Conservation (phyloP, 2,797 vertebrate genomes). For the Enteromius fasciolatus region DNA sequence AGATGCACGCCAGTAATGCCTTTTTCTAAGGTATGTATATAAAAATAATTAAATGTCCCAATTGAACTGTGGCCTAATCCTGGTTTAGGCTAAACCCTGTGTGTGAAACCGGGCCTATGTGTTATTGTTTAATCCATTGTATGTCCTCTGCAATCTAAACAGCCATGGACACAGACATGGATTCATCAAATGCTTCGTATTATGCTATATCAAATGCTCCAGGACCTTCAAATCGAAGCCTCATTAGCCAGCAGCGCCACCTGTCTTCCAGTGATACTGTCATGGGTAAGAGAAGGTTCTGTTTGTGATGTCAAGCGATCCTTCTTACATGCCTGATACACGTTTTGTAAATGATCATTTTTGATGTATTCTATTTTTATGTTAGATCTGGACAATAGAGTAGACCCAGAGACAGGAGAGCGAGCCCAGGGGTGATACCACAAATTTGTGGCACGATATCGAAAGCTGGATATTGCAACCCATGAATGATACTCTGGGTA, state of each 20-base stretch:
- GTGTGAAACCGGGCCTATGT: too few species aligned
- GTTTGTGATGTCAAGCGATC: background rate
- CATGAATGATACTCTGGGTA: background rate
- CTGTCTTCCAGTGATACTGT: slow-evolving; percentile 28
- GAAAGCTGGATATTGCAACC: background rate
- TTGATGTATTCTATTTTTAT: background rate
- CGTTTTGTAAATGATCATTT: background rate
- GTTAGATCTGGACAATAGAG: slow-evolving; percentile 60
- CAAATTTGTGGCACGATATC: background rate
- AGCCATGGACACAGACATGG: slow-evolving; percentile 58
- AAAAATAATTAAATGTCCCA: too few species aligned
- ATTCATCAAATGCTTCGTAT: background rate
- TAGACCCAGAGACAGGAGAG: slow-evolving; percentile 73
- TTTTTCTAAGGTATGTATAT: too few species aligned
- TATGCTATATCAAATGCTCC: background rate
- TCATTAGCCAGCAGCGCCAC: slow-evolving; percentile 23
- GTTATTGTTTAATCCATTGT: background rate
- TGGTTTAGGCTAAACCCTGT: too few species aligned
- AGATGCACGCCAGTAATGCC: too few species aligned
- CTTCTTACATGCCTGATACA: background rate
- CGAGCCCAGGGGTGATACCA: slow-evolving; percentile 60
- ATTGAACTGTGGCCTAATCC: too few species aligned
- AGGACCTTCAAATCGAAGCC: slow-evolving; percentile 14
- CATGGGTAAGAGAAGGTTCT: slow-evolving; percentile 60
- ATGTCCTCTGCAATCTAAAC: background rate